Conservation (phyloP, 1,140 invertebrate genomes). For the Calliopsis andreniformis region DNA sequence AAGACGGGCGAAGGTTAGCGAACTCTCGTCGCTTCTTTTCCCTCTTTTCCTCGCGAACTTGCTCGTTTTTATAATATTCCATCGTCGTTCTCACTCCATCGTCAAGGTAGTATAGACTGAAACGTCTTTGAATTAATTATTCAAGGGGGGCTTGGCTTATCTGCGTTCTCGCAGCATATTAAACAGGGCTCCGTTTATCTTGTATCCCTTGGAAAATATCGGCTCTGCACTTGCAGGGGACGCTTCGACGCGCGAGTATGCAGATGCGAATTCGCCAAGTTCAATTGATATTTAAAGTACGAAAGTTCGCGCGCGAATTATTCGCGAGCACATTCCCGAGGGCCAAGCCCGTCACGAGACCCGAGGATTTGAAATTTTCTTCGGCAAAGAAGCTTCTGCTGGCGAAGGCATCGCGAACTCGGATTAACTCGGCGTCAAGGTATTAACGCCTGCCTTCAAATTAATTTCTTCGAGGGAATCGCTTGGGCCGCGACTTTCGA, state of each 20-base stretch:
- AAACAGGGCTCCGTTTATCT: not conserved
- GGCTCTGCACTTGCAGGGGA: no score
- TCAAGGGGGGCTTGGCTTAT: not conserved
- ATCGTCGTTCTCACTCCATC: no score
- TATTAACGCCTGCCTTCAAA: not conserved
- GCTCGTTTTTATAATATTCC: not conserved
- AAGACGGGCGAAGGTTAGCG: slow-evolving; percentile 7
- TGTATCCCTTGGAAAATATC: not conserved
- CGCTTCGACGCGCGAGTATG: not conserved
- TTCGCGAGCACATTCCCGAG: slow-evolving; percentile 14
- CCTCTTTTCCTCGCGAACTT: not conserved
- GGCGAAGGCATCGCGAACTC: no score
- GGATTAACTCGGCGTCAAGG: not conserved
- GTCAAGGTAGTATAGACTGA: not conserved
- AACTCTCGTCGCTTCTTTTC: not conserved
- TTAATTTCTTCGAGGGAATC: slow-evolving; percentile 1
- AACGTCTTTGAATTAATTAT: slow-evolving; percentile 10
- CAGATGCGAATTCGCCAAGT: slow-evolving; percentile 27
- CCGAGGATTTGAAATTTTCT: slow-evolving; percentile 21
- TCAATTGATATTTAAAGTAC: slow-evolving; percentile 19
- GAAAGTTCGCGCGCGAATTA: slow-evolving; percentile 13
- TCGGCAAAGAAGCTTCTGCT: not conserved
- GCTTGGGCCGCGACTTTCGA: no score
- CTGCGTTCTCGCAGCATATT: not conserved
- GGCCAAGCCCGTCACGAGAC: no score